These are phyloP conservation scores for Entomobrya proxima DNA, from an alignment of 2,888 invertebrate genomes.

Conservation along the genomic window DNA sequence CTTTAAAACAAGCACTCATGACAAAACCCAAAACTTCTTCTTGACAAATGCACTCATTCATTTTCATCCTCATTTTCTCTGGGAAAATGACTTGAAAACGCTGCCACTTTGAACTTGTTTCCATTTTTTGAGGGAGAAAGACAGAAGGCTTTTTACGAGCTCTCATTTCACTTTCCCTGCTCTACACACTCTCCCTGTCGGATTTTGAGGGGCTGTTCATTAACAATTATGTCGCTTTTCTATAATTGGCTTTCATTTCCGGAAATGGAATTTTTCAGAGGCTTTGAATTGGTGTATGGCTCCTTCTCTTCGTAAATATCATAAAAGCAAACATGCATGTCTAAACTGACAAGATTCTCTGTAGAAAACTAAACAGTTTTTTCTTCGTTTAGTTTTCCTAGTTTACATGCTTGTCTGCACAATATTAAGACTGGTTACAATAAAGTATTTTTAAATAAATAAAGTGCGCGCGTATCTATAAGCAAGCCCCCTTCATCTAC, in stretches of 20 bases:
- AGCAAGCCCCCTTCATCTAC: not conserved
- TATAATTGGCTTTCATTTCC: no score
- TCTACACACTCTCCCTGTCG: not conserved
- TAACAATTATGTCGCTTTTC: no score
- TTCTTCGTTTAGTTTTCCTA: not conserved
- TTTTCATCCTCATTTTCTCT: not conserved
- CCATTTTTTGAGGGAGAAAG: no score
- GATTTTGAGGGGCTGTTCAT: not conserved
- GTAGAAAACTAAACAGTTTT: slow-evolving; percentile 21
- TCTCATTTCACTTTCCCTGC: not conserved
- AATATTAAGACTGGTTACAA: not conserved
- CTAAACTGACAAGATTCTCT: not conserved
- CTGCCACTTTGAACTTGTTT: slow-evolving; percentile 1
- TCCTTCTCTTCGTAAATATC: not conserved
- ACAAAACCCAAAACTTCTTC: not conserved
- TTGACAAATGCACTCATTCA: slow-evolving; percentile 12
- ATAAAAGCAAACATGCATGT: not conserved
- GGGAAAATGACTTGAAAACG: slow-evolving; percentile 1
- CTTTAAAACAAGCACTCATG: not conserved
- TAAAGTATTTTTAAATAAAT: not conserved
- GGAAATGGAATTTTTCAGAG: no score
- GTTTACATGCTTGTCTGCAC: not conserved
- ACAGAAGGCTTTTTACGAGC: not conserved
- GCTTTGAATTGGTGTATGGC: not conserved
- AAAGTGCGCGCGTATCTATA: not conserved